Percentiles rank a stretch among this genome's conserved stretches.
Conservation (phyloP, 2,888 invertebrate species). For the Parasteatoda lunata region DNA sequence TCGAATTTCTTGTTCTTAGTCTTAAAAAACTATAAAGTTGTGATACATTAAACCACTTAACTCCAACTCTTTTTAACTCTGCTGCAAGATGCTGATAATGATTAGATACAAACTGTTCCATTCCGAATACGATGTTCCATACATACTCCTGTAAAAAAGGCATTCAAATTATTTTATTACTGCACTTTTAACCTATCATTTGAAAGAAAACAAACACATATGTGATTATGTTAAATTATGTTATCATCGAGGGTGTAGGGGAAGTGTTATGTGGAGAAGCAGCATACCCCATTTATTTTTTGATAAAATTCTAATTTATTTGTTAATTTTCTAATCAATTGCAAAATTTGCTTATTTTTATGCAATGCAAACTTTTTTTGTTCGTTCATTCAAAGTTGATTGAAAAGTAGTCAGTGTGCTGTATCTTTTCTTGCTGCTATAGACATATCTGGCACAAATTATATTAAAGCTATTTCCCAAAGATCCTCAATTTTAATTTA, state of each 20-base stretch:
- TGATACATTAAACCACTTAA: not conserved
- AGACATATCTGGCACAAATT: no score
- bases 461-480: no score
- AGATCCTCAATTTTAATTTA: no score
- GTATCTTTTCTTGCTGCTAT: no score
- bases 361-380: no score
- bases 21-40: not conserved
- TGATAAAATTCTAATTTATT: no score
- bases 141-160: constrained; percentile 40
- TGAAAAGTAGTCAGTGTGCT: no score
- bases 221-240: not conserved
- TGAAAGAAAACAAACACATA: not conserved
- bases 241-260: not conserved
- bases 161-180: not conserved
- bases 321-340: no score
- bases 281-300: not conserved
- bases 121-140: constrained; percentile 30
- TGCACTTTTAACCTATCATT: not conserved
- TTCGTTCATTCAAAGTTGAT: no score
- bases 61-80: not conserved
- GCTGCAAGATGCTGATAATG: constrained; percentile 19
- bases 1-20: not conserved
- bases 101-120: constrained; percentile 38
- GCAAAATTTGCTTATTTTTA: no score
- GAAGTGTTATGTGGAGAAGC: not conserved